phyloP scores from a whole-genome alignment of 2,797 vertebrate species.

The Gymnoscopelus braueri region DNA sequence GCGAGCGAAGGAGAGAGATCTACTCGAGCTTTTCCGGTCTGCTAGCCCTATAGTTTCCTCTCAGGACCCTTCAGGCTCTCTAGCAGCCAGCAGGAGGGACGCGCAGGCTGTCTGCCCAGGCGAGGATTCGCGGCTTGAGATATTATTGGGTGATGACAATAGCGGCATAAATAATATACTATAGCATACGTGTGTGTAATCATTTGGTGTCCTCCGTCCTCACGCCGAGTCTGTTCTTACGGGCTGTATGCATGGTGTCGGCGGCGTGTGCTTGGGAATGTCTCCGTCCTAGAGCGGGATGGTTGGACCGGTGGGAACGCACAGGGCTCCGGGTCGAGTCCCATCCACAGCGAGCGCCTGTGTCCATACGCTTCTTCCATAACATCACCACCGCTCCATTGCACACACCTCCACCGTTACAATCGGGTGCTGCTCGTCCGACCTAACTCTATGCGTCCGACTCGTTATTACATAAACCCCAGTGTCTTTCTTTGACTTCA shows the following conservation, averaged over 20 bases:
- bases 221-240: background rate
- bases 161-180: too few species aligned
- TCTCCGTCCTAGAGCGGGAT: conserved; percentile 30
- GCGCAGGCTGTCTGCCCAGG: conserved; percentile 17
- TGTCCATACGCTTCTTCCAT: conserved; percentile 23
- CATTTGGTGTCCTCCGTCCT: background rate
- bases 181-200: too few species aligned
- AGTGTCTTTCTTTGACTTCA: conserved; percentile 28
- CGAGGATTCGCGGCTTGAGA: conserved; percentile 4
- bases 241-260: conserved; percentile 16
- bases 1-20: conserved; percentile 36
- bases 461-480: conserved; percentile 54
- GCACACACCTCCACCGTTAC: conserved; percentile 28
- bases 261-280: conserved; percentile 14
- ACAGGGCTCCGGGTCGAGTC: conserved; percentile 45
- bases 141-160: background rate
- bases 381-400: conserved; percentile 25
- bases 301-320: conserved; percentile 52
- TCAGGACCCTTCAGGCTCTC: conserved; percentile 47
- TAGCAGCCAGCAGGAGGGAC: conserved; percentile 13
- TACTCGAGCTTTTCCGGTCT: conserved; percentile 84
- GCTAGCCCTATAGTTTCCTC: conserved; percentile 80
- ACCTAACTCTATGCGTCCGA: too few species aligned
- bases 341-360: conserved; percentile 26
- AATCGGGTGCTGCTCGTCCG: conserved; percentile 24